phyloP scores from a whole-genome alignment of 2,113 vertebrate species.

The Cromileptes altivelis region DNA sequence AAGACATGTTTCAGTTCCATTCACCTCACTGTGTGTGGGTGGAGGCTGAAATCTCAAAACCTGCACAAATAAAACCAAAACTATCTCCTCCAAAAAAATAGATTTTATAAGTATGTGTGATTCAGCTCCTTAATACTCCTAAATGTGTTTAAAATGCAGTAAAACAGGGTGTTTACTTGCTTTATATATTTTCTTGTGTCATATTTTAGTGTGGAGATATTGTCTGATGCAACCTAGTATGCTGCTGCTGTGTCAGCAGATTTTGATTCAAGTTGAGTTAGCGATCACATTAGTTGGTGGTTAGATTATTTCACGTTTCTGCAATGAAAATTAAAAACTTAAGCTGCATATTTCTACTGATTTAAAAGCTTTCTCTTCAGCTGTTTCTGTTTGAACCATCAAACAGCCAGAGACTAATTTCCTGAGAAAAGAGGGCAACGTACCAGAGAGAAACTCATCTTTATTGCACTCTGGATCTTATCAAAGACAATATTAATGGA shows the following conservation, averaged over 20 bases:
- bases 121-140: background rate
- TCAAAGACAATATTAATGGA: slow-evolving; percentile 38
- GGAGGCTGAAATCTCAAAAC: background rate
- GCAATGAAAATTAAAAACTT: background rate
- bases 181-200: background rate
- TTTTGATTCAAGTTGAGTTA: background rate
- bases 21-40: no score
- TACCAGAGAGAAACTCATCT: background rate
- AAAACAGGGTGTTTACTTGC: background rate
- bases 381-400: slow-evolving; percentile 14
- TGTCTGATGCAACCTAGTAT: background rate
- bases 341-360: background rate
- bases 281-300: background rate
- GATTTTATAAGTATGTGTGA: background rate
- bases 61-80: background rate
- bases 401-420: slow-evolving; percentile 21
- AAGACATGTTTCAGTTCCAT: no score
- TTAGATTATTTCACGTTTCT: background rate
- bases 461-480: background rate
- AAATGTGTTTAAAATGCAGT: background rate
- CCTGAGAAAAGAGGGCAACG: slow-evolving; percentile 18
- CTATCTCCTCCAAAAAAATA: background rate
- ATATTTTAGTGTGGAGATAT: background rate
- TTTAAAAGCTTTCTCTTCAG: background rate
- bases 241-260: background rate